Conservation (phyloP, 2,797 vertebrate genomes). For the Smutsia gigantea region DNA sequence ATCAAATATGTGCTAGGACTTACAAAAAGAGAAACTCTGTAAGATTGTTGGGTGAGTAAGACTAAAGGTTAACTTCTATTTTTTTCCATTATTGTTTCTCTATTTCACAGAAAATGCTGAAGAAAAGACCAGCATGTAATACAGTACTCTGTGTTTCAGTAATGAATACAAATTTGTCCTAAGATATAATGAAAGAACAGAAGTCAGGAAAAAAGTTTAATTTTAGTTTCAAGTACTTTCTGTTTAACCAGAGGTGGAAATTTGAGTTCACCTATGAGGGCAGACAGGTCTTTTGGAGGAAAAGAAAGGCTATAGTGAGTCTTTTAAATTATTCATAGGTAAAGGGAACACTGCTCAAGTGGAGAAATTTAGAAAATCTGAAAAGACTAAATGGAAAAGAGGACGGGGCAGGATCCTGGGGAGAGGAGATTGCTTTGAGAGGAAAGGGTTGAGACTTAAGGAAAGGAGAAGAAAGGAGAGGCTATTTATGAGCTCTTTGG, state of each 20-base stretch:
- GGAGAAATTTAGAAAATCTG: constrained; percentile 18
- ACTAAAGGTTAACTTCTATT: constrained; percentile 19
- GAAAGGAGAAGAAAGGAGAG: neutral
- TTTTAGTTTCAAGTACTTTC: constrained; percentile 74
- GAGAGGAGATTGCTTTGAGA: neutral
- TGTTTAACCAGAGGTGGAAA: constrained; percentile 68
- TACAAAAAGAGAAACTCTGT: neutral
- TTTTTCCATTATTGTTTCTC: constrained; percentile 52
- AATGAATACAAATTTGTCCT: constrained; percentile 71
- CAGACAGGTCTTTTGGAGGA: constrained; percentile 21
- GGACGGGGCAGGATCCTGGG: neutral
- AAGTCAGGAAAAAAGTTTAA: constrained; percentile 49
- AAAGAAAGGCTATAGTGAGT: neutral
- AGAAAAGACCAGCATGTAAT: neutral
- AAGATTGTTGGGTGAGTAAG: neutral
- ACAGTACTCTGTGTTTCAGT: constrained; percentile 29
- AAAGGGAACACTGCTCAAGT: neutral
- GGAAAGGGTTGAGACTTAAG: neutral
- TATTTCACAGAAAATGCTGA: constrained; percentile 46
- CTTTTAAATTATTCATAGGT: constrained; percentile 61
- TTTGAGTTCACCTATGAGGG: constrained; percentile 64
- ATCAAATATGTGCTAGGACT: neutral
- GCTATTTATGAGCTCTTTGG: neutral
- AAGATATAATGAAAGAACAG: constrained; percentile 58
- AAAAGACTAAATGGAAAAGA: constrained; percentile 34